phyloP scores from a whole-genome alignment of 2,797 vertebrate species.

The Merluccius polli region DNA sequence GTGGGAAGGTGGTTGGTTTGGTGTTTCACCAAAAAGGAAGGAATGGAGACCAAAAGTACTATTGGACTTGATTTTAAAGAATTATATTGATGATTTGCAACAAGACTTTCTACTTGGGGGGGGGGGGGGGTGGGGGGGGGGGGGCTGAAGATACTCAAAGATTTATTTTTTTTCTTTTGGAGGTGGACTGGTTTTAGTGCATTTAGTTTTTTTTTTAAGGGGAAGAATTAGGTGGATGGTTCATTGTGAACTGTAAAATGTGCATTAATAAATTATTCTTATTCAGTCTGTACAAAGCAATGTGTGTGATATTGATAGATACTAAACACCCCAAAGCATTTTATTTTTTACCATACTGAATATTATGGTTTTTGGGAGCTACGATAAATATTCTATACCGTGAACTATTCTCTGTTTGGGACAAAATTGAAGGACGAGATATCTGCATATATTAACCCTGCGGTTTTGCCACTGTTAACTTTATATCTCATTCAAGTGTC shows the following conservation, averaged over 20 bases:
- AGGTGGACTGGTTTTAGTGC: slow-evolving; percentile 59
- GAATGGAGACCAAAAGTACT: slow-evolving; percentile 62
- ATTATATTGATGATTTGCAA: slow-evolving; percentile 41
- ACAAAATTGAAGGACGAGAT: neutral
- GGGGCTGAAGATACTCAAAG: slow-evolving; percentile 28
- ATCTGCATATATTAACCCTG: neutral
- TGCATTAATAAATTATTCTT: slow-evolving; percentile 81
- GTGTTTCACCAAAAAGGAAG: slow-evolving; percentile 41
- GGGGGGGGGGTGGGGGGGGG: slow-evolving; percentile 11
- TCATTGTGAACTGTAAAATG: slow-evolving; percentile 67
- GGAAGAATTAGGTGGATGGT: slow-evolving; percentile 30
- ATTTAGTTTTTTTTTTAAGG: slow-evolving; percentile 61
- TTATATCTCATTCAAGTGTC: neutral
- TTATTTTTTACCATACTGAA: slow-evolving; percentile 45
- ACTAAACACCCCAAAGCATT: slow-evolving; percentile 31
- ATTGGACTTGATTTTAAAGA: slow-evolving; percentile 59
- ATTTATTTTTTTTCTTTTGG: slow-evolving; percentile 41
- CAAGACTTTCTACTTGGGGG: slow-evolving; percentile 27
- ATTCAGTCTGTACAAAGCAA: slow-evolving; percentile 59
- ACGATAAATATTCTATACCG: slow-evolving; percentile 1
- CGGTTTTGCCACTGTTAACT: neutral
- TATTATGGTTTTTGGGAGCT: slow-evolving; percentile 5
- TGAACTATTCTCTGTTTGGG: neutral
- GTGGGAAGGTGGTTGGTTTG: slow-evolving; percentile 28
- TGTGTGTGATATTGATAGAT: slow-evolving; percentile 43